Base-by-base conservation (phyloP, 2,888 invertebrate genomes). In the Platycheirus albimanus region DNA sequence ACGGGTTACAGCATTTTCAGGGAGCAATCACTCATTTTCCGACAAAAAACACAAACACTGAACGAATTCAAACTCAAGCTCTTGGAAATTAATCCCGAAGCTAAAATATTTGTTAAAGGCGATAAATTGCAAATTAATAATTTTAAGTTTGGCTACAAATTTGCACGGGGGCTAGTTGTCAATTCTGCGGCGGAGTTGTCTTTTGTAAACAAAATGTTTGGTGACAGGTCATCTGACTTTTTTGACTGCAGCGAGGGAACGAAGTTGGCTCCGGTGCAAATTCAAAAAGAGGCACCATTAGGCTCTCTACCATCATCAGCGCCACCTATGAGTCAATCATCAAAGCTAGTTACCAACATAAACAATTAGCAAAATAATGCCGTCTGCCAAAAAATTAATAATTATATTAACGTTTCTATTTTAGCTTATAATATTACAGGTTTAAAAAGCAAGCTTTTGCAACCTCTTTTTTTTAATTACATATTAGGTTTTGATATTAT, bases 61-160 rank as follows among this genome's bases (percentile, higher is more conserved):
- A 38, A 1, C 11, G 54, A 20, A n/a, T n/a, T 19, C 11, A 56
- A 56, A 38, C 3, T 3, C 3, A 56, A 56, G 19, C 54, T 56
- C n/a, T 2, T 20, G 7, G 13, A 56, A 56, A 56, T 56, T 11
- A 36, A 38, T 20, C 38, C 54, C 10, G 11, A 38, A 1, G 20
- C 38, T 11, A 56, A 38, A 56, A 56, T 56, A 6, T 19, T 38
- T 3, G 3, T 19, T 2, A 56, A 20, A 38, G 54, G 54, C 5
- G 38, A 56, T n/a, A 56, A 56, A 38, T 20, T 56, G n/a, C 54
- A 56, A 38, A 20, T 56, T 19, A 56, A 56, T n/a, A 33, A 56
- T 13, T 4, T 6, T 33, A 56, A 3, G 4, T 56, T 56, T 56
- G 38, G 11, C 11, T 56, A 38, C 13, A 56, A 56, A 56, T 56